Conservation (phyloP, 2,888 invertebrate species). For the Philereme transversata region DNA sequence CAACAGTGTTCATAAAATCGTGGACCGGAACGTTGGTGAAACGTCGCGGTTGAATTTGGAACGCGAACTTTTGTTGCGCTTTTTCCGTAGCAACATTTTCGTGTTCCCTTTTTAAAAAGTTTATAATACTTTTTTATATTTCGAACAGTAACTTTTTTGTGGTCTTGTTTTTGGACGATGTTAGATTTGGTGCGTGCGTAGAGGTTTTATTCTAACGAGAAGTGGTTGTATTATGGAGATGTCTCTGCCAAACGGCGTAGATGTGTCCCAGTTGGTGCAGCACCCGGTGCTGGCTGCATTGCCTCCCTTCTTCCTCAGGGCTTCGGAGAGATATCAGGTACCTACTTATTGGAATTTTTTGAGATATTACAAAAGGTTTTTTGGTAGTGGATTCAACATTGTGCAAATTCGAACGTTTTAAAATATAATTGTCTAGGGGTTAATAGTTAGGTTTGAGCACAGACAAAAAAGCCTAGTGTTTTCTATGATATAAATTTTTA, state of each 20-base stretch:
- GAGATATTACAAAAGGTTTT: too few species aligned
- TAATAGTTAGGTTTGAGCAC: too few species aligned
- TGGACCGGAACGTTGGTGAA: conserved; percentile 57
- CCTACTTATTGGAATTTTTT: too few species aligned
- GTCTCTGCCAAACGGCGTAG: conserved; percentile 93
- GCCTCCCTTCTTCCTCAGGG: conserved; percentile 94
- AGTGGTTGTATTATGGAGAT: conserved; percentile 77
- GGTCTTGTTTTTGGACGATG: conserved; percentile 7
- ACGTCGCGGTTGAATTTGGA: conserved; percentile 31
- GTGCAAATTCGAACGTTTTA: too few species aligned
- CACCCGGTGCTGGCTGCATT: conserved; percentile 92
- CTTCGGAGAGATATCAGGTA: conserved; percentile 95
- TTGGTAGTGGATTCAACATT: too few species aligned
- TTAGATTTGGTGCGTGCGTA: conserved; percentile 41
- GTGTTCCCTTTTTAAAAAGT: conserved; percentile 12
- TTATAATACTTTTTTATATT: conserved; percentile 10
- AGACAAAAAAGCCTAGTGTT: too few species aligned
- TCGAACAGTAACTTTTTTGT: not conserved
- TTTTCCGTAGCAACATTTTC: conserved; percentile 11
- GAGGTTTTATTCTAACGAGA: conserved; percentile 27
- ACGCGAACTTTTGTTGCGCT: conserved; percentile 29
- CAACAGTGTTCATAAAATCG: conserved; percentile 76
- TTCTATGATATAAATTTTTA: too few species aligned
- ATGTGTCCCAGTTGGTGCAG: conserved; percentile 93
- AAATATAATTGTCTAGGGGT: too few species aligned